Conservation (phyloP, 2,113 vertebrate species). For the Morone saxatilis region DNA sequence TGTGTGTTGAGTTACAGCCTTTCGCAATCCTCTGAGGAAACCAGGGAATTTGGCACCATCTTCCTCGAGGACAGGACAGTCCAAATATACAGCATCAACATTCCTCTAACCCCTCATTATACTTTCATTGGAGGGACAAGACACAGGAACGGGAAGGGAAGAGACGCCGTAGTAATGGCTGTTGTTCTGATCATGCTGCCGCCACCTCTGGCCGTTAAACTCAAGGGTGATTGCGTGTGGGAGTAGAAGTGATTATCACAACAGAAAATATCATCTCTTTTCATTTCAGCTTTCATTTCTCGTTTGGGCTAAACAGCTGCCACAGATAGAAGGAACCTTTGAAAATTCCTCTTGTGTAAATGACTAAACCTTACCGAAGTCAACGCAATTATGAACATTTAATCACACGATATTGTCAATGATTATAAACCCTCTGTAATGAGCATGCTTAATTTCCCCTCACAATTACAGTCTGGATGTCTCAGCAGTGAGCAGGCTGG, state of each 20-base stretch:
- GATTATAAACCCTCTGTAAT: slow-evolving; percentile 21
- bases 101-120: slow-evolving; percentile 64
- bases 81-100: slow-evolving; percentile 73
- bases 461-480: slow-evolving; percentile 24
- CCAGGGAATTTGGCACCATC: slow-evolving; percentile 70
- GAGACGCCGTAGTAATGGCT: slow-evolving; percentile 17
- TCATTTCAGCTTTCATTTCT: slow-evolving; percentile 61
- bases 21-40: slow-evolving; percentile 77
- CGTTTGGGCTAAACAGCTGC: slow-evolving; percentile 20
- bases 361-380: slow-evolving; percentile 36
- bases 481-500: slow-evolving; percentile 25
- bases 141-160: slow-evolving; percentile 29
- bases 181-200: slow-evolving; percentile 22
- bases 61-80: slow-evolving; percentile 69
- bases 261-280: slow-evolving; percentile 39
- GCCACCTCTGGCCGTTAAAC: slow-evolving; percentile 42
- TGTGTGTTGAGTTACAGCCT: slow-evolving; percentile 74
- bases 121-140: slow-evolving; percentile 61
- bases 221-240: neutral
- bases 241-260: slow-evolving; percentile 51
- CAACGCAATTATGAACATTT: slow-evolving; percentile 13
- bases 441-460: slow-evolving; percentile 4
- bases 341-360: slow-evolving; percentile 1
- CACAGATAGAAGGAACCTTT: slow-evolving; percentile 23
- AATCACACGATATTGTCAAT: neutral